These are phyloP conservation scores for Onthophagus sagittarius DNA, from an alignment of 2,888 invertebrate genomes.

Conservation along the genomic window DNA sequence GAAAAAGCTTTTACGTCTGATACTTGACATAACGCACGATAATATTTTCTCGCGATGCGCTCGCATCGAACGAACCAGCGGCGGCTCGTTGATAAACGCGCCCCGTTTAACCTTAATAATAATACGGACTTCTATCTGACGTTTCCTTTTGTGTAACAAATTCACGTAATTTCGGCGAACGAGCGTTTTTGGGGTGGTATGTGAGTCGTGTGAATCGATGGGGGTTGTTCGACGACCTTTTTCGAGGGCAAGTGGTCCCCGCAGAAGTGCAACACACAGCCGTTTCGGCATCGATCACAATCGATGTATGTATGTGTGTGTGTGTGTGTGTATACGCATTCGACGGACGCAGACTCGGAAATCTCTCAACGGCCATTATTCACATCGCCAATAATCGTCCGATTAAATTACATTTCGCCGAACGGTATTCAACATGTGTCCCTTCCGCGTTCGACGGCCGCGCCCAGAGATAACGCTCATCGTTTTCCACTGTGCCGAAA, in stretches of 20 bases:
- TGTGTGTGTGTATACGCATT: not conserved
- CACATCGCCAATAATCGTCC: not conserved
- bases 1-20: slow-evolving; percentile 11
- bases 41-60: slow-evolving; percentile 1
- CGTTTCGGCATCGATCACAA: not conserved
- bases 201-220: not conserved
- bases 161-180: slow-evolving; percentile 1
- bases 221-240: not conserved
- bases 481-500: not conserved
- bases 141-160: slow-evolving; percentile 9
- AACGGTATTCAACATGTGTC: not conserved
- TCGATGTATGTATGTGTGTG: no score
- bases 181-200: not conserved
- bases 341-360: not conserved
- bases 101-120: slow-evolving; percentile 11
- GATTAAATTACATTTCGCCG: not conserved
- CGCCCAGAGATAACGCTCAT: not conserved
- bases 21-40: slow-evolving; percentile 12
- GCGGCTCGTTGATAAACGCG: not conserved
- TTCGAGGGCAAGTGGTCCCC: not conserved
- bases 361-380: not conserved
- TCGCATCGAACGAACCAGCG: not conserved
- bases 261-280: not conserved
- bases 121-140: slow-evolving; percentile 12
- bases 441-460: not conserved